Base-by-base conservation (phyloP, 2,113 vertebrate genomes). In the Engraulis encrasicolus region DNA sequence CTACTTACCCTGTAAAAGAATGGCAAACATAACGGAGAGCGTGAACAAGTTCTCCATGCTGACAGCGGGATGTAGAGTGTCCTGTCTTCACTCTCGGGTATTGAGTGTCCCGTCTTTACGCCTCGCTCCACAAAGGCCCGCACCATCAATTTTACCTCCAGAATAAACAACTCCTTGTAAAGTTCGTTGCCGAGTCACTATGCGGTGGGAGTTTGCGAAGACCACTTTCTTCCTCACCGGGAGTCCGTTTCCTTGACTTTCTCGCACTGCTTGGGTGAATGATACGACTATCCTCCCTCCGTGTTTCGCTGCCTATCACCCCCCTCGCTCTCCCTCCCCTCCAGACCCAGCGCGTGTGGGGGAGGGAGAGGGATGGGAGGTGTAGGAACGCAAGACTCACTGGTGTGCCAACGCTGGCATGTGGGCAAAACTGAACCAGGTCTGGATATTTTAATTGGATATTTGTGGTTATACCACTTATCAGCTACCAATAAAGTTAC, bases 1-100 rank as follows among this genome's bases (percentile, higher is more conserved):
- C 3, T 74, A 74, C 66, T 74, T 31, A 74, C 66, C 34, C 66
- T 74, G 66, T 74, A 31, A 74, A 34, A 74, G 66, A 74, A 74
- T 34, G 66, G 34, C 31, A 74, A 74, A 74, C 66, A 74, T 19
- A 17, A 74, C 1, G 2, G 27, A 31, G 27, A 15, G 31, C 66
- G 66, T 74, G 66, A 34, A 74, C 27, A 74, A 74, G 31, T 74
- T 12, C 11, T 74, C 66, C 66, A 74, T 74, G 66, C 66, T 74
- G 66, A 31, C 66, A 74, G 66, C 11, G 27, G 27, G 6, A 74
- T 74, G 66, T 17, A 27, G 27, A 74, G 27, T 31, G 66, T 74
- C 66, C 66, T 14, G 27, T 71, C 66, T 66, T 66, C 66, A 17
- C 40, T 45, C 40, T 3, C 3, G 40, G 9, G 40, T 45, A 45